Evolutionary conservation across 2,113 vertebrate genomes (phyloP).

Genomic region (Ahaetulla prasina): DNA sequence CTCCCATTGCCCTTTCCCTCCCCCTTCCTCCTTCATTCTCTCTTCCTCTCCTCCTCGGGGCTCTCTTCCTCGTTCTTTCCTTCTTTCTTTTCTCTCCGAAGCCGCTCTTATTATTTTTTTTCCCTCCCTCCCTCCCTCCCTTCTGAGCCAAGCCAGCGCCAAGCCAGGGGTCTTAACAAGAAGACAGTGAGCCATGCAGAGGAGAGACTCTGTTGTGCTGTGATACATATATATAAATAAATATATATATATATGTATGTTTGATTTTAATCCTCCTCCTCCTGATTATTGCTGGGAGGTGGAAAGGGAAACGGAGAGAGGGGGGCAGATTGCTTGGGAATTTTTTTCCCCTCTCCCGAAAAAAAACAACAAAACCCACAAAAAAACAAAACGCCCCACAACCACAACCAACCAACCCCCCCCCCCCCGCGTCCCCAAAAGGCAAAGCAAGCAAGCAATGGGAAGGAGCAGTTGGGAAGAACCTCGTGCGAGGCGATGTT

Average conservation of each 20-base stretch:
- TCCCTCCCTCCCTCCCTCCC: neutral
- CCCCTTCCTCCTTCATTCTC: conserved; percentile 8
- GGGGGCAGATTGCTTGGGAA: conserved; percentile 36
- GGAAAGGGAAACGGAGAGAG: neutral
- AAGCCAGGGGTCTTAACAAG: neutral
- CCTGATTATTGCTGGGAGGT: neutral
- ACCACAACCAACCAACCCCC: too few relatives aligned
- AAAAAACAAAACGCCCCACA: too few relatives aligned
- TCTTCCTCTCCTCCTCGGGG: neutral
- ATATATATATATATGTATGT: too few relatives aligned
- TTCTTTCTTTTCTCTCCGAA: conserved; percentile 34
- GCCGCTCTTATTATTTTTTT: conserved; percentile 33
- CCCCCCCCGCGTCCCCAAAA: too few relatives aligned
- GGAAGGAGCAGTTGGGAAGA: conserved; percentile 50
- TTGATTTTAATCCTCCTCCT: too few relatives aligned
- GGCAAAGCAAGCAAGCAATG: conserved; percentile 52
- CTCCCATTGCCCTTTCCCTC: conserved; percentile 28
- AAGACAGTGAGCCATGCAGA: conserved; percentile 14
- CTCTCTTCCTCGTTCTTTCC: conserved; percentile 21
- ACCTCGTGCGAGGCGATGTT: conserved; percentile 30
- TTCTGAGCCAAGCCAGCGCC: conserved; percentile 35
- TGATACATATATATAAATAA: neutral
- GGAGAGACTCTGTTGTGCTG: conserved; percentile 54
- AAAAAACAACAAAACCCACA: conserved; percentile 13
- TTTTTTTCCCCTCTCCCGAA: conserved; percentile 15